phyloP scores from a whole-genome alignment of 2,113 vertebrate genomes.

The Numenius arquata region DNA sequence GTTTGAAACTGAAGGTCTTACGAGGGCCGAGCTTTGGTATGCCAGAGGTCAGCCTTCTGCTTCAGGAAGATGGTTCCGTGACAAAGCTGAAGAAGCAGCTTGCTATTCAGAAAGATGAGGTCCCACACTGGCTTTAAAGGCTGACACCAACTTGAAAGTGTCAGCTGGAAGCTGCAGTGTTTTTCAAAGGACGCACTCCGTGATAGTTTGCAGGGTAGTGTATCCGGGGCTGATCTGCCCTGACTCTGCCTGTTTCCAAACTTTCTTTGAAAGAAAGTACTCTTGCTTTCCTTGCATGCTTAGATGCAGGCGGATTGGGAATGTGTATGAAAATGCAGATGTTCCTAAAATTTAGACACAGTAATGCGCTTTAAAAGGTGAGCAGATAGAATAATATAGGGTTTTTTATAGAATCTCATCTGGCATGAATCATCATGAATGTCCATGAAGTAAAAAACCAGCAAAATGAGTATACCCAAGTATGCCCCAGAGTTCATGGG shows the following conservation, averaged over 20 bases:
- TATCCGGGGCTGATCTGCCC: not conserved
- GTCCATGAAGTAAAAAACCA: not conserved
- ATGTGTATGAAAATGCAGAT: not conserved
- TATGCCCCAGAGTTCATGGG: not conserved
- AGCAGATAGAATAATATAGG: not conserved
- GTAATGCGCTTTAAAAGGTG: constrained; percentile 3
- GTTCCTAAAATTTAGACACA: constrained; percentile 10
- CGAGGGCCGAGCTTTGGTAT: not conserved
- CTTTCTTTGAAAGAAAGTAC: not conserved
- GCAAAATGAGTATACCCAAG: not conserved
- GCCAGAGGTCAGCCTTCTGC: not conserved
- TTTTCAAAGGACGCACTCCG: not conserved
- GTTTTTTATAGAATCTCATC: not conserved
- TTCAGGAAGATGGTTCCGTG: not conserved
- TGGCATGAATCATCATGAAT: not conserved
- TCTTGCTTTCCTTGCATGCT: not conserved
- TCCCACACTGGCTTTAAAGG: not conserved
- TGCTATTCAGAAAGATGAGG: not conserved
- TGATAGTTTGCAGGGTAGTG: not conserved
- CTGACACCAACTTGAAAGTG: not conserved
- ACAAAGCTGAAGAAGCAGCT: not conserved
- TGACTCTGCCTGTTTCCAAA: not conserved
- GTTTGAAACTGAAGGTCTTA: not conserved
- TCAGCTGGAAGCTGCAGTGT: not conserved
- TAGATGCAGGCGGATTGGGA: not conserved